phyloP scores from a whole-genome alignment of 2,888 invertebrate genomes.

The Oxytorus armatus region DNA sequence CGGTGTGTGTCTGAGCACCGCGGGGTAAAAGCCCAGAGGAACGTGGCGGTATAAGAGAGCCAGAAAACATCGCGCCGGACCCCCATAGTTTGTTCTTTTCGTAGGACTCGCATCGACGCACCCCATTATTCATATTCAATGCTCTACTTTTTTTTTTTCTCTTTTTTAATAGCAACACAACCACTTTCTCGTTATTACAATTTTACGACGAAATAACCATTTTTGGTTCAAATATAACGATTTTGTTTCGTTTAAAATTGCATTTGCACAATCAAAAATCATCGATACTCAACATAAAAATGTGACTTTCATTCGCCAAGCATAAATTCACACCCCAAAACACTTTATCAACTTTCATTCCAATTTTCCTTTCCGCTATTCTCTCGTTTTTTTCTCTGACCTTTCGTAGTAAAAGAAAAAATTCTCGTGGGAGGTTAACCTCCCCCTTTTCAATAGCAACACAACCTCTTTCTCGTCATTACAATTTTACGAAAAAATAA shows the following conservation, averaged over 20 bases:
- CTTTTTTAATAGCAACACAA: neutral
- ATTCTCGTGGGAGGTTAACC: slow-evolving; percentile 63
- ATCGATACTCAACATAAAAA: too few species aligned
- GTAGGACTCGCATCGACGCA: slow-evolving; percentile 11
- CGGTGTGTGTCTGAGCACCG: slow-evolving; percentile 13
- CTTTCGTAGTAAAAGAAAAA: slow-evolving; percentile 21
- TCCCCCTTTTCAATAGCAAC: neutral
- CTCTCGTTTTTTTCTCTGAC: neutral
- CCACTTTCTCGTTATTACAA: neutral
- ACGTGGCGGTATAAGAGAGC: slow-evolving; percentile 38
- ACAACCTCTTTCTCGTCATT: neutral
- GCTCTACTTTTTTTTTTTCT: neutral
- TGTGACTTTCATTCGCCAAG: too few species aligned
- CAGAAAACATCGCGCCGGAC: slow-evolving; percentile 35
- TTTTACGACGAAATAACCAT: too few species aligned
- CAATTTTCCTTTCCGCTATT: slow-evolving; percentile 1
- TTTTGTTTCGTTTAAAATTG: too few species aligned
- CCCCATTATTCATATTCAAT: slow-evolving; percentile 20
- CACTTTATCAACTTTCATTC: too few species aligned
- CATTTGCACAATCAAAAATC: too few species aligned
- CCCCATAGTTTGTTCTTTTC: slow-evolving; percentile 14
- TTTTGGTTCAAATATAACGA: too few species aligned
- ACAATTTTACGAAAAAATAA: too few species aligned
- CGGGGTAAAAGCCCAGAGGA: slow-evolving; percentile 45
- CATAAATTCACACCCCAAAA: too few species aligned